phyloP scores from a whole-genome alignment of 2,797 vertebrate genomes.

The Margarornis squamiger region DNA sequence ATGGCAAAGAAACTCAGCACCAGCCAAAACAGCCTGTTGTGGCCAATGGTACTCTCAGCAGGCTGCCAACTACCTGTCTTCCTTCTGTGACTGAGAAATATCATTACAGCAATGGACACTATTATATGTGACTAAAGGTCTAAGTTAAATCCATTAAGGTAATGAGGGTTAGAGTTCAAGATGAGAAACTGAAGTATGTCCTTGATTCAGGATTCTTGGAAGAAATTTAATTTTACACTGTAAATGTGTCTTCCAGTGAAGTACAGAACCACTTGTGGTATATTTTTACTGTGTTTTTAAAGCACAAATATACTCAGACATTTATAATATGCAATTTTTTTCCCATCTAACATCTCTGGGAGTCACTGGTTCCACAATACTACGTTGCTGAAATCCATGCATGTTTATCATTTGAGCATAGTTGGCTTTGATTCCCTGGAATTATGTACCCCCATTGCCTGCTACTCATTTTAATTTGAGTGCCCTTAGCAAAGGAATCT shows the following conservation, averaged over 20 bases:
- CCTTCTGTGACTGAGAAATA: not conserved
- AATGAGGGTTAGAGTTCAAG: not conserved
- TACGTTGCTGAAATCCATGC: not conserved
- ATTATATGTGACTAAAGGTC: not conserved
- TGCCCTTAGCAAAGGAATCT: not conserved
- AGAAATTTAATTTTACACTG: not conserved
- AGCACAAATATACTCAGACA: not conserved
- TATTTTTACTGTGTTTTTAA: not conserved
- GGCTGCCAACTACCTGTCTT: not conserved
- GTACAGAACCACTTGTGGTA: not conserved
- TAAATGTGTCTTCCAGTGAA: not conserved
- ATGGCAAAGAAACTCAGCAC: accelerated
- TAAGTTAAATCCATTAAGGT: not conserved
- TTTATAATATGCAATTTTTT: not conserved
- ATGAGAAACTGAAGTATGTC: not conserved
- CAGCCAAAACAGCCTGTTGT: not conserved
- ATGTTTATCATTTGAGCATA: not conserved
- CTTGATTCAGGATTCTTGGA: not conserved
- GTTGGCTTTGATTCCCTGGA: not conserved
- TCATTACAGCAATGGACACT: not conserved
- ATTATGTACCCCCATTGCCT: not conserved
- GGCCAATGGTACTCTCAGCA: not conserved
- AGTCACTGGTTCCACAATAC: not conserved
- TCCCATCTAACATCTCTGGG: not conserved
- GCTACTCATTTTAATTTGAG: not conserved